Evolutionary conservation across 2,888 invertebrate species (phyloP).

Genomic region (Melanargia galathea): DNA sequence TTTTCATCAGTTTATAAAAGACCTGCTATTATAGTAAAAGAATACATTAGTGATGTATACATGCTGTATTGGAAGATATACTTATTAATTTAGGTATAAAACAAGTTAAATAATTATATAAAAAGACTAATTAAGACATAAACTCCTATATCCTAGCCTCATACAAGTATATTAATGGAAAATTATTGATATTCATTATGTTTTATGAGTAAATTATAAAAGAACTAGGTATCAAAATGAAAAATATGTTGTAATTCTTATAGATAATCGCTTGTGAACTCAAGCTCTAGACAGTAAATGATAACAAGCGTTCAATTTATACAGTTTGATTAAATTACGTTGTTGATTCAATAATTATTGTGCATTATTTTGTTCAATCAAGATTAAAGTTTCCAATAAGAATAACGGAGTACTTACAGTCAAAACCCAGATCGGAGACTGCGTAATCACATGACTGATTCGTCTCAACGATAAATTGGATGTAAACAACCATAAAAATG

Average conservation of each 20-base stretch:
- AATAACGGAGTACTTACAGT: slow-evolving; percentile 23
- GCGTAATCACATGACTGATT: slow-evolving; percentile 43
- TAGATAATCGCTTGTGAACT: background rate
- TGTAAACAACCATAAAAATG: slow-evolving; percentile 26
- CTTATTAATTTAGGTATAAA: no score
- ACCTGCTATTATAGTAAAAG: no score
- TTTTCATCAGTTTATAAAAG: no score
- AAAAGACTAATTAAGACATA: background rate
- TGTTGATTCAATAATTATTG: slow-evolving; percentile 29
- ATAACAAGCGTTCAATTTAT: slow-evolving; percentile 29
- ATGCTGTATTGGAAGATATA: no score
- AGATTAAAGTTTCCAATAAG: slow-evolving; percentile 13
- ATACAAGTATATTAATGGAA: background rate
- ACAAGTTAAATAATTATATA: no score
- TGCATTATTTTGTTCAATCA: slow-evolving; percentile 2
- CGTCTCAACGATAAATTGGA: slow-evolving; percentile 48
- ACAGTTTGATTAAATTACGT: slow-evolving; percentile 24
- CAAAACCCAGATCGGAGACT: slow-evolving; percentile 10
- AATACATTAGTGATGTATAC: no score
- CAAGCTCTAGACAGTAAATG: background rate
- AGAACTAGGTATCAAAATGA: background rate
- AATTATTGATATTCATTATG: background rate
- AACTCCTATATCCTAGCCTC: background rate
- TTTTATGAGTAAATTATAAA: background rate
- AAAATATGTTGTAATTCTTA: slow-evolving; percentile 7